Evolutionary conservation across 2,113 vertebrate species (phyloP).

Genomic region (Nycticorax nycticorax): DNA sequence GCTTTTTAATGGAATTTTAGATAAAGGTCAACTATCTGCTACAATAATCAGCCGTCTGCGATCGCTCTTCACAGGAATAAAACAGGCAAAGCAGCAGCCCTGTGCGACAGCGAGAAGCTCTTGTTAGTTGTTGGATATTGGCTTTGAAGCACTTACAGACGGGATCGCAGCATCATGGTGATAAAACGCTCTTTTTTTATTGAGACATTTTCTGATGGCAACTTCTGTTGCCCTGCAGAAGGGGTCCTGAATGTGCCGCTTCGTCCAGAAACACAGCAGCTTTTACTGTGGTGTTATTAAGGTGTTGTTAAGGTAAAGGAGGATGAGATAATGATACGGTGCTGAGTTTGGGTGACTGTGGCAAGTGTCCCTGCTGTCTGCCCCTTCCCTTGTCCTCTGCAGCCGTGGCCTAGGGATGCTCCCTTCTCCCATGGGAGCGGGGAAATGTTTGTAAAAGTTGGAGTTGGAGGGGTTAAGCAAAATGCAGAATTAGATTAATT

Average conservation of each 20-base stretch:
- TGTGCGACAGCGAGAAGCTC: not conserved
- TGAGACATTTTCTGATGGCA: not conserved
- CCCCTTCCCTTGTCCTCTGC: not conserved
- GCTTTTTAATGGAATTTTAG: slow-evolving; percentile 58
- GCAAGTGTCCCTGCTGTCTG: not conserved
- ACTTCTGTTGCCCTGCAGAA: not conserved
- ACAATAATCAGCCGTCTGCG: not conserved
- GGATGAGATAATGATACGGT: not conserved
- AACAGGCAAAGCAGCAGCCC: not conserved
- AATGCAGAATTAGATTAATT: not conserved
- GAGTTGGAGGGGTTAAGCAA: not conserved
- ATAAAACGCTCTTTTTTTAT: not conserved
- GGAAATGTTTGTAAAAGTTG: not conserved
- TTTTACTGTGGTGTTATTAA: accelerated
- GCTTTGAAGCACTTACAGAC: not conserved
- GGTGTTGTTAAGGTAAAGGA: not conserved
- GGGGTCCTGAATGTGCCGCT: accelerated
- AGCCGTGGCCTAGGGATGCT: not conserved
- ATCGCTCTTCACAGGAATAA: not conserved
- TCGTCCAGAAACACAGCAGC: not conserved
- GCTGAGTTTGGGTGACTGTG: not conserved
- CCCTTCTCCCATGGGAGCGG: accelerated
- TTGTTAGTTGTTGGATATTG: not conserved
- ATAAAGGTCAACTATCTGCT: slow-evolving; percentile 52
- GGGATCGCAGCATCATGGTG: accelerated